These are phyloP conservation scores for Idris sp. DNA, from an alignment of 1,140 invertebrate species.

Conservation along the genomic window DNA sequence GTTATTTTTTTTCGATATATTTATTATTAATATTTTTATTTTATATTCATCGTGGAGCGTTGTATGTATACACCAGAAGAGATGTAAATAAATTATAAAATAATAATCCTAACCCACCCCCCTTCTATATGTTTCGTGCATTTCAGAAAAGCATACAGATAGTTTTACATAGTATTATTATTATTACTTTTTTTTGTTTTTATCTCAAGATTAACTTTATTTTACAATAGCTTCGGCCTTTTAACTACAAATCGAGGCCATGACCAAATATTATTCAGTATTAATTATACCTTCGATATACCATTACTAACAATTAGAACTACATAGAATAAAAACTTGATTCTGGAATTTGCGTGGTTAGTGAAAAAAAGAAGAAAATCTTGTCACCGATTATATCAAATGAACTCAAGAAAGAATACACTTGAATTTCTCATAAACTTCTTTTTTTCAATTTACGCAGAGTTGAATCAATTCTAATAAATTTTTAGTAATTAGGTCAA, in stretches of 20 bases:
- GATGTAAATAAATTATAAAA: slow-evolving; percentile 77
- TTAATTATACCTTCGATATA: slow-evolving; percentile 68
- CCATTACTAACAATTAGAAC: slow-evolving; percentile 72
- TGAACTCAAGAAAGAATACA: no score
- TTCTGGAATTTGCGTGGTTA: slow-evolving; percentile 72
- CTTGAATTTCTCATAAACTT: no score
- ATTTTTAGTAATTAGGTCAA: no score
- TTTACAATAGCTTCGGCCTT: slow-evolving; percentile 71
- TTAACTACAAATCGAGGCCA: slow-evolving; percentile 66
- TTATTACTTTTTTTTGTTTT: slow-evolving; percentile 47
- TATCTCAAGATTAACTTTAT: slow-evolving; percentile 75
- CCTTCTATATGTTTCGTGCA: slow-evolving; percentile 84
- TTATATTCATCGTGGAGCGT: slow-evolving; percentile 63
- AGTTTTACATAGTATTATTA: slow-evolving; percentile 72
- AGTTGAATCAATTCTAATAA: no score
- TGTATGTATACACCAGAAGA: slow-evolving; percentile 66
- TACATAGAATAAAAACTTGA: slow-evolving; percentile 68
- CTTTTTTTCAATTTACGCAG: no score
- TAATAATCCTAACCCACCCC: slow-evolving; percentile 78
- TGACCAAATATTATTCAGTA: slow-evolving; percentile 66
- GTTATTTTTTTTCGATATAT: slow-evolving; percentile 33
- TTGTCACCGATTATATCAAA: no score
- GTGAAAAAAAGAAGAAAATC: no score
- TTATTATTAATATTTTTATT: slow-evolving; percentile 13
- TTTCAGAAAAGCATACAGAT: slow-evolving; percentile 82